These are phyloP conservation scores for Hymenopus coronatus DNA, from an alignment of 2,888 invertebrate genomes.

Conservation along the genomic window DNA sequence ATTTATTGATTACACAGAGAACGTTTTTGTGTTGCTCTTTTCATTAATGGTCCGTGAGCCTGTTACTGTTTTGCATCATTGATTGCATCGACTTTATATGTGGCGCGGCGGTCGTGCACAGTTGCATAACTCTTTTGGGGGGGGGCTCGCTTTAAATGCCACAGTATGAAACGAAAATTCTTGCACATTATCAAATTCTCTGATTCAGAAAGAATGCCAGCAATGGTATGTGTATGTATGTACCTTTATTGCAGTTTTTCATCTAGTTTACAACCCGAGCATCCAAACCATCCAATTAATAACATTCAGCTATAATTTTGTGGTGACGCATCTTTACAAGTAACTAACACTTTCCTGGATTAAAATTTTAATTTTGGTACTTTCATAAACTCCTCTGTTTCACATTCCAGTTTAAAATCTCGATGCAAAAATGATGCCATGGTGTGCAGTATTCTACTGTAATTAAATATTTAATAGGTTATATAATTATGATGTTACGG, in stretches of 20 bases:
- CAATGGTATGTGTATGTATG: neutral
- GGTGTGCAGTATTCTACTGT: too few species aligned
- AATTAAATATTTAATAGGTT: too few species aligned
- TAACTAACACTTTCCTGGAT: neutral
- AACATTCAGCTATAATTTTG: neutral
- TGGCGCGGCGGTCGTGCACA: neutral
- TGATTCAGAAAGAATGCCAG: neutral
- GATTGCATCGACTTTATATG: conserved; percentile 19
- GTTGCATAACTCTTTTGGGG: conserved; percentile 5
- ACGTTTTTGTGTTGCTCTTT: conserved; percentile 6
- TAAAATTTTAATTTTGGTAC: neutral
- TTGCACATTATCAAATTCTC: neutral
- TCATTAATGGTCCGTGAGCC: conserved; percentile 18
- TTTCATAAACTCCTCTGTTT: neutral
- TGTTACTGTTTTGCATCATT: conserved; percentile 14
- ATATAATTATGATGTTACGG: too few species aligned
- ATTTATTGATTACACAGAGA: conserved; percentile 18
- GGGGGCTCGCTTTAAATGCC: neutral
- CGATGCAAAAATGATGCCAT: too few species aligned
- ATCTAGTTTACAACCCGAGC: neutral
- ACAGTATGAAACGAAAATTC: neutral
- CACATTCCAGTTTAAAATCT: too few species aligned
- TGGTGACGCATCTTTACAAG: neutral
- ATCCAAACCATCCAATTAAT: neutral
- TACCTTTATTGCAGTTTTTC: neutral